Evolutionary conservation across 1,140 invertebrate genomes (phyloP).

Genomic region (Battus philenor): DNA sequence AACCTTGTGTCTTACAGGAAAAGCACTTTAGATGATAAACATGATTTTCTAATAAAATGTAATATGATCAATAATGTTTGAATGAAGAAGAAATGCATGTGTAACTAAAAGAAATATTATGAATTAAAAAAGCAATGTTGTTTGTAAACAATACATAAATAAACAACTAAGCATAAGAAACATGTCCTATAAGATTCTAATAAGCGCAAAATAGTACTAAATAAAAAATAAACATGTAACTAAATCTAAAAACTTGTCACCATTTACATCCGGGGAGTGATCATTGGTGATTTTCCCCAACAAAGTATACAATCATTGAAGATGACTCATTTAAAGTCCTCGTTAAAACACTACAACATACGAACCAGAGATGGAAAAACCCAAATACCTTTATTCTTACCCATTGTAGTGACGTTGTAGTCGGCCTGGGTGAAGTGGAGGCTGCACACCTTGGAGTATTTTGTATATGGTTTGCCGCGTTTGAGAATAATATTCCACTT

Average conservation of each 20-base stretch:
- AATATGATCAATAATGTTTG: no score
- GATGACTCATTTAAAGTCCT: slow-evolving; percentile 44
- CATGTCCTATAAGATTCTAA: slow-evolving; percentile 9
- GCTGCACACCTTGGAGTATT: slow-evolving; percentile 74
- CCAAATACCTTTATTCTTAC: slow-evolving; percentile 71
- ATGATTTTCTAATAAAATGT: no score
- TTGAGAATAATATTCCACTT: slow-evolving; percentile 66
- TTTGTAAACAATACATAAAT: slow-evolving; percentile 12
- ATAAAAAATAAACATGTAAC: background rate
- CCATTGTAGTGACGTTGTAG: slow-evolving; percentile 70
- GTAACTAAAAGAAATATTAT: no score
- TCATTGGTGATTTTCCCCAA: slow-evolving; percentile 18
- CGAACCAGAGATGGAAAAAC: slow-evolving; percentile 56
- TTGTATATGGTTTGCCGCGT: slow-evolving; percentile 67
- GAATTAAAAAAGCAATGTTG: background rate
- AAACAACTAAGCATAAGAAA: background rate
- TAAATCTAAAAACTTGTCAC: background rate
- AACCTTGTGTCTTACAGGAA: no score
- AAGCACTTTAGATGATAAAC: no score
- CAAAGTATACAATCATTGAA: slow-evolving; percentile 29
- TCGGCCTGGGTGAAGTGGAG: slow-evolving; percentile 66
- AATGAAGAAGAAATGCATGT: no score
- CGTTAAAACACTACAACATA: slow-evolving; percentile 24
- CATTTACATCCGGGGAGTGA: slow-evolving; percentile 1
- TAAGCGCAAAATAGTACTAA: background rate